A percentile compares a stretch with the other conserved stretches of the same genome.
phyloP scores from a whole-genome alignment of 1,140 invertebrate genomes.

The Bradynema listronoti region DNA sequence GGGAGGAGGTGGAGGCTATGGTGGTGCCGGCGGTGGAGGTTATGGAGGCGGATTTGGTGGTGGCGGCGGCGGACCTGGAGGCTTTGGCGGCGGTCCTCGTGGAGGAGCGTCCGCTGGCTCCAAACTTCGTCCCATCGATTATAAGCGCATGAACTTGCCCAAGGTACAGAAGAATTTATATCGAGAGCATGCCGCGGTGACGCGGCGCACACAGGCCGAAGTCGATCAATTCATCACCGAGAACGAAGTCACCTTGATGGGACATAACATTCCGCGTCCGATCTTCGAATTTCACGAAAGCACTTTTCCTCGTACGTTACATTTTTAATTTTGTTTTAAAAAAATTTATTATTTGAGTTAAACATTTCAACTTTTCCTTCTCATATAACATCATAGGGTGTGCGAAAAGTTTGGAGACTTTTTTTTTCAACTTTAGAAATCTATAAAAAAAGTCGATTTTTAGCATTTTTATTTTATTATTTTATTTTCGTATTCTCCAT shows the following conservation, averaged over 20 bases:
- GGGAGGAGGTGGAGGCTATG: slow-evolving; percentile 28
- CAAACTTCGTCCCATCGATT: slow-evolving; percentile 41
- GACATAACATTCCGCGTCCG: slow-evolving; percentile 47
- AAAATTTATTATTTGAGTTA: neutral
- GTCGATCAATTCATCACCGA: slow-evolving; percentile 33
- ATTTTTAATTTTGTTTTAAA: neutral
- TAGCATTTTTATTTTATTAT: too few relatives aligned
- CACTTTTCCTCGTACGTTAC: slow-evolving; percentile 33
- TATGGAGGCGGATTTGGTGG: slow-evolving; percentile 18
- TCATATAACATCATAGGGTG: too few relatives aligned
- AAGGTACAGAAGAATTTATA: slow-evolving; percentile 52
- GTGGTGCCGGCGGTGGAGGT: slow-evolving; percentile 24
- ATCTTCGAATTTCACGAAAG: slow-evolving; percentile 54
- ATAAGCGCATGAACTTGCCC: slow-evolving; percentile 26
- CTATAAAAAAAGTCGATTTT: too few relatives aligned
- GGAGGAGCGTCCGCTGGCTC: slow-evolving; percentile 12
- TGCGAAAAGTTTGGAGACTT: too few relatives aligned
- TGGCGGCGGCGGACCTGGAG: slow-evolving; percentile 12
- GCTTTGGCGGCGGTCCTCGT: too few relatives aligned
- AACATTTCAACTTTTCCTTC: too few relatives aligned
- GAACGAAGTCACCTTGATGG: slow-evolving; percentile 49
- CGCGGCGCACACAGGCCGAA: slow-evolving; percentile 42
- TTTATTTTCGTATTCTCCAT: too few relatives aligned
- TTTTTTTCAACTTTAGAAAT: too few relatives aligned
- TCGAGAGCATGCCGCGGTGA: slow-evolving; percentile 43